Percentiles rank a stretch among this genome's conserved stretches.
Conservation (phyloP, 2,888 invertebrate species). For the Deilephila porcellus region DNA sequence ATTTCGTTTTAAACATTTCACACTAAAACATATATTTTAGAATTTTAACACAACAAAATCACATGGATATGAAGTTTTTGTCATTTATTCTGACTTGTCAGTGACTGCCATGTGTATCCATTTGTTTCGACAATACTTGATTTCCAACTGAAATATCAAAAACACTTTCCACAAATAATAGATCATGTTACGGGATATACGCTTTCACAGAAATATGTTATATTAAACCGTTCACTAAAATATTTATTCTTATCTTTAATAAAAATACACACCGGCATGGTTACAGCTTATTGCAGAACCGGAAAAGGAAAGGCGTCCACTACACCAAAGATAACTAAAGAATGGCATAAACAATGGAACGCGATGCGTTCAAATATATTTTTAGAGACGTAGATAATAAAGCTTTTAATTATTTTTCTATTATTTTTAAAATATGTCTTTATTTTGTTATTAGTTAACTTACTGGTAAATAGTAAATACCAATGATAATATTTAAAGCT, state of each 20-base stretch:
- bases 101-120: constrained; percentile 80
- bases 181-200: not conserved
- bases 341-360: constrained; percentile 44
- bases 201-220: constrained; percentile 52
- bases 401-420: too few species aligned
- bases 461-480: too few species aligned
- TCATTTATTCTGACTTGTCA: constrained; percentile 66
- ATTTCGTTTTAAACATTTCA: constrained; percentile 6
- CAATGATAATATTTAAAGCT: too few species aligned
- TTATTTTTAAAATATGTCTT: too few species aligned
- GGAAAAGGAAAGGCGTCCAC: constrained; percentile 80
- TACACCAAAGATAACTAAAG: constrained; percentile 61
- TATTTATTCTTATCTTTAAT: constrained; percentile 59
- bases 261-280: constrained; percentile 85
- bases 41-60: constrained; percentile 30
- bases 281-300: constrained; percentile 84
- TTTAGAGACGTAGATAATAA: not conserved
- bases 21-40: constrained; percentile 10
- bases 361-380: constrained; percentile 4
- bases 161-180: constrained; percentile 39
- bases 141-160: constrained; percentile 36
- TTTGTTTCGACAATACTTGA: constrained; percentile 49
- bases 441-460: too few species aligned
- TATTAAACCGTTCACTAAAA: constrained; percentile 50
- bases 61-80: constrained; percentile 39